A percentile compares a stretch with the other conserved stretches of the same genome.
These are phyloP conservation scores for Excalfactoria chinensis DNA, from an alignment of 2,113 vertebrate genomes.

Conservation along the genomic window DNA sequence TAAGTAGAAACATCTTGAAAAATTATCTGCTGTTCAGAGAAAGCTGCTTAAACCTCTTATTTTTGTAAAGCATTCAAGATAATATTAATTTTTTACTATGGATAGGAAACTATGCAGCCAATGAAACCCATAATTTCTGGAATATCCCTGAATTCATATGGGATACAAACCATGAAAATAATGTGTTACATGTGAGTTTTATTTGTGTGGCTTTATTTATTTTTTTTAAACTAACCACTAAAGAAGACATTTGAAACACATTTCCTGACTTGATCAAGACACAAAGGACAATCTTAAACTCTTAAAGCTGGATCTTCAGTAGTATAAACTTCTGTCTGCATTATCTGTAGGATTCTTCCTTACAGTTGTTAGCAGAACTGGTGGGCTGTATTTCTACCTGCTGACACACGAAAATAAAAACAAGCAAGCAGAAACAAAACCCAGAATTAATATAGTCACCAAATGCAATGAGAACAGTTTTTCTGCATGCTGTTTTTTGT, in stretches of 20 bases:
- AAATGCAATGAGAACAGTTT: not conserved
- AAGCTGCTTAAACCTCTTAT: not conserved
- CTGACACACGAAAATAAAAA: not conserved
- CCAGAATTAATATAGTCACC: not conserved
- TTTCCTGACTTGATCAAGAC: not conserved
- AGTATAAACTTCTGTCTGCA: not conserved
- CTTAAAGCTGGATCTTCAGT: not conserved
- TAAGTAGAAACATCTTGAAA: constrained; percentile 19
- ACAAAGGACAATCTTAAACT: not conserved
- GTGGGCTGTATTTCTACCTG: not conserved
- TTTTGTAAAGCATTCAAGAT: not conserved
- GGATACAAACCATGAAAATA: not conserved
- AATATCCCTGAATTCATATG: not conserved
- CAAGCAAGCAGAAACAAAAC: not conserved
- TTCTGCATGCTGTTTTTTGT: not conserved
- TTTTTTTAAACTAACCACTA: not conserved
- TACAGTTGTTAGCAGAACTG: not conserved
- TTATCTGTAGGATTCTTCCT: not conserved
- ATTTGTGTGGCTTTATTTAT: not conserved
- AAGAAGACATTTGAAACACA: not conserved
- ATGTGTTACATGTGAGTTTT: not conserved
- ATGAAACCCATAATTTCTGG: constrained; percentile 21
- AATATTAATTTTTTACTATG: not conserved
- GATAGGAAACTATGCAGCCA: constrained; percentile 38
- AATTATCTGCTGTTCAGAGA: constrained; percentile 14